Percentiles rank a stretch among this genome's conserved stretches.
These are phyloP conservation scores for Drosophila diplacantha DNA, from an alignment of 2,888 invertebrate species.

Conservation along the genomic window DNA sequence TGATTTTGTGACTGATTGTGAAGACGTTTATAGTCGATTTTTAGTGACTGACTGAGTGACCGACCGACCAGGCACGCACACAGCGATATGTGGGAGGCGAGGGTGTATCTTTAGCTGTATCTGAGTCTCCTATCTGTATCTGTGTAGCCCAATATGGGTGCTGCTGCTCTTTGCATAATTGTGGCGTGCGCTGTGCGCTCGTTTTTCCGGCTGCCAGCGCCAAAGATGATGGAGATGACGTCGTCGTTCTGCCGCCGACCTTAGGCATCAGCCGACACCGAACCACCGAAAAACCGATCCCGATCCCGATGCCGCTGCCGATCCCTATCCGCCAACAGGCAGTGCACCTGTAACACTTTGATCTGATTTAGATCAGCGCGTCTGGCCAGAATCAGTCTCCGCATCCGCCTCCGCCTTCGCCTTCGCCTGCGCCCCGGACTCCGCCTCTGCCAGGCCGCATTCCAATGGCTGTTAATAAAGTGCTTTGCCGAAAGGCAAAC, in stretches of 20 bases:
- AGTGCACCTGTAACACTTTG: constrained; percentile 57
- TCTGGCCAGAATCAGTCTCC: constrained; percentile 55
- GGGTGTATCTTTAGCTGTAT: constrained; percentile 1
- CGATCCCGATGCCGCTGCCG: background rate
- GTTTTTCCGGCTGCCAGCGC: constrained; percentile 51
- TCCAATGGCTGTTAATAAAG: constrained; percentile 63
- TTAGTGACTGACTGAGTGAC: constrained; percentile 62
- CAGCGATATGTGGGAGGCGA: constrained; percentile 10
- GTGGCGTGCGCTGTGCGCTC: constrained; percentile 43
- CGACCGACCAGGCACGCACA: constrained; percentile 23
- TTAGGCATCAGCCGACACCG: constrained; percentile 38
- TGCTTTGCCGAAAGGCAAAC: constrained; percentile 54
- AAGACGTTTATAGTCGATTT: constrained; percentile 72
- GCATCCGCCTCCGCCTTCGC: constrained; percentile 17
- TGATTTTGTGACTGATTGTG: constrained; percentile 74
- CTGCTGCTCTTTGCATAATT: constrained; percentile 43
- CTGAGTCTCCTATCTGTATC: constrained; percentile 5
- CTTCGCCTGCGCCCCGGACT: constrained; percentile 23
- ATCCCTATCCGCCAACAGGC: constrained; percentile 8
- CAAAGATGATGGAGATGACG: constrained; percentile 56
- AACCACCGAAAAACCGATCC: constrained; percentile 7
- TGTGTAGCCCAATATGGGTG: constrained; percentile 16
- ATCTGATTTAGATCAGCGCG: constrained; percentile 52
- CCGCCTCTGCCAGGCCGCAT: constrained; percentile 46
- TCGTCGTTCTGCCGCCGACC: constrained; percentile 47